Base-by-base conservation (phyloP, 2,113 vertebrate genomes). In the Microcebus ravelobensis region DNA sequence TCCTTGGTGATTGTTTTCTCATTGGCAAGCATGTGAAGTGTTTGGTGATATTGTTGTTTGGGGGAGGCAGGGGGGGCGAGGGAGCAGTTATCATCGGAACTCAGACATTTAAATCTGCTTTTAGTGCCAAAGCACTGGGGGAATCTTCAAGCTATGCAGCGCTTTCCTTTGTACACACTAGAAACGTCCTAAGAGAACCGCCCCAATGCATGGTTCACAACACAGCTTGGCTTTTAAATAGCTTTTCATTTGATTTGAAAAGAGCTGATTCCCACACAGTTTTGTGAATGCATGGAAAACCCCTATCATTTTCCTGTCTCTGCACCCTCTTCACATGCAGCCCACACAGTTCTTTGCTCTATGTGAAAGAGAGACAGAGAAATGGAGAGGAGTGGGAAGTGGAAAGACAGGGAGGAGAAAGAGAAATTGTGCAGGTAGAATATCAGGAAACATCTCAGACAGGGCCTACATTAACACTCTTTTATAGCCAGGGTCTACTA, bases 251-350 rank as follows among this genome's bases (percentile, higher is more conserved):
- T 71, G 52, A 76, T 84, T 92, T 80, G 68, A 63, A 95, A 92
- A 96, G 85, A 85, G 74, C 4, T 9, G 55, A 87, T 96, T 95
- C 57, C 91, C 86, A 91, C 80, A 81, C 50, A 20, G 42, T 55
- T 92, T 90, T 96, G 73, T 15, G 34, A 94, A 87, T 55, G 50
- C 57, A 45, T 89, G 89, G 96, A 96, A 95, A 98, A 91, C 48
- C 95, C 81, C 92, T 97, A 80, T 94, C 39, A 93, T 97, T 96
- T 95, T 91, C 91, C 63, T 93, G 45, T 94, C 92, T 88, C 48
- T 76, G 25, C 2, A 45, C 8, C 34, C 23, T 82, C 55, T 87
- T 61, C 61, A 25, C 71, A 67, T 29, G 42, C 61, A 94, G 36
- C 85, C 96, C 36, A 96, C 85, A 67, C 36, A 65, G 57, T 80